Conservation (phyloP, 2,888 invertebrate species). For the Dolomedes plantarius region DNA sequence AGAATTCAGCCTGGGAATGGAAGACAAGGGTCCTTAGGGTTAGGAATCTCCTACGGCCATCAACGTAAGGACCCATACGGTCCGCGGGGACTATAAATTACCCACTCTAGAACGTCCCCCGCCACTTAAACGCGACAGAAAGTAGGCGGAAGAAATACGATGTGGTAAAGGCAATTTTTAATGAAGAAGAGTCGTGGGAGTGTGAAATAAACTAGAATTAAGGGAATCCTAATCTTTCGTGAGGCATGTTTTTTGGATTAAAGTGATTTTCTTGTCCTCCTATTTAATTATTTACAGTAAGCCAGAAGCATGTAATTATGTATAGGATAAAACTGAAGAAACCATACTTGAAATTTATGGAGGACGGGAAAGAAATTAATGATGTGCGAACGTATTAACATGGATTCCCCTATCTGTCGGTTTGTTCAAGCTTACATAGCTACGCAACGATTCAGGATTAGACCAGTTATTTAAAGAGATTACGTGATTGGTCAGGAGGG, state of each 20-base stretch:
- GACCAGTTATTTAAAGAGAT: no score
- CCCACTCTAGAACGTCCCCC: constrained; percentile 38
- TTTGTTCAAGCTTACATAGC: no score
- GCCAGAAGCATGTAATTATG: no score
- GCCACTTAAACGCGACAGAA: constrained; percentile 52
- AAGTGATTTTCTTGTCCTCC: not conserved
- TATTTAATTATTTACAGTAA: no score
- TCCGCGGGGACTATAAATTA: constrained; percentile 62
- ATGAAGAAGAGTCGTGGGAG: constrained; percentile 41
- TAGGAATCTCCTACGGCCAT: constrained; percentile 52
- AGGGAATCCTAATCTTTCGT: not conserved
- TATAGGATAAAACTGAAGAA: no score
- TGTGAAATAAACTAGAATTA: constrained; percentile 50
- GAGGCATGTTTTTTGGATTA: constrained; percentile 8
- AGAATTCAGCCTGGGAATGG: constrained; percentile 26
- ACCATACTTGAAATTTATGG: no score
- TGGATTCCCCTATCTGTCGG: no score
- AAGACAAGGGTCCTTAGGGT: constrained; percentile 56
- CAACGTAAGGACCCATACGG: constrained; percentile 34
- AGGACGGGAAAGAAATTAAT: no score
- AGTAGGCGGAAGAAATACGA: constrained; percentile 59
- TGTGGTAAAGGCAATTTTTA: constrained; percentile 61
- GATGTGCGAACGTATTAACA: no score
- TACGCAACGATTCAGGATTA: no score
- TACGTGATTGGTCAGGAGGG: no score